These are phyloP conservation scores for Sarcophaga carnaria DNA, from an alignment of 2,888 invertebrate species.

Conservation along the genomic window DNA sequence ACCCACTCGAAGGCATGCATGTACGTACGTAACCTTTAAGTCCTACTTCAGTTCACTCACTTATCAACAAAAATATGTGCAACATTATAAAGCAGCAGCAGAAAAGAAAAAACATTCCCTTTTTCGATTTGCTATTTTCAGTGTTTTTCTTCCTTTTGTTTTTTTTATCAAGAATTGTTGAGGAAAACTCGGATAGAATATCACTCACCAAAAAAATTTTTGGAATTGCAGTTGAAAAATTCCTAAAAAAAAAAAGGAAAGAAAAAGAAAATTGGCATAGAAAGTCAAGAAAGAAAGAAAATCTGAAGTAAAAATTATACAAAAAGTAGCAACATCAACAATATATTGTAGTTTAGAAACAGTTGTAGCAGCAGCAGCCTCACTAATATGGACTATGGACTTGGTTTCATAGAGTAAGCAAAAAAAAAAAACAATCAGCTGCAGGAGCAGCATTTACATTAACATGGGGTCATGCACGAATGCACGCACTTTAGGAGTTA, in stretches of 20 bases:
- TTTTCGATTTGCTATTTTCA: neutral
- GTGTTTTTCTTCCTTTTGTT: constrained; percentile 14
- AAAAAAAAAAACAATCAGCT: neutral
- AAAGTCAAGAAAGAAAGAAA: neutral
- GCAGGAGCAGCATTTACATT: constrained; percentile 38
- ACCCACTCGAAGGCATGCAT: constrained; percentile 43
- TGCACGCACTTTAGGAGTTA: constrained; percentile 50
- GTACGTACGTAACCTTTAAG: constrained; percentile 13
- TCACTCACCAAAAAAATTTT: constrained; percentile 63
- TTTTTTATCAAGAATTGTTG: constrained; percentile 63
- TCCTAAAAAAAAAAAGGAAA: neutral
- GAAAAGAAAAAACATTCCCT: neutral
- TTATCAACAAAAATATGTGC: constrained; percentile 12
- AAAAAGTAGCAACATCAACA: constrained; percentile 35
- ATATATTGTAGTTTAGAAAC: neutral
- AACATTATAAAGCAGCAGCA: constrained; percentile 8
- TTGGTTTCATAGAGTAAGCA: no score
- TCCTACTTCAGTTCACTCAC: neutral
- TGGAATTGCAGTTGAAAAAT: constrained; percentile 44
- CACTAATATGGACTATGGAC: neutral
- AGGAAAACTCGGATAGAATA: constrained; percentile 59
- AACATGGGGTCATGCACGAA: constrained; percentile 68
- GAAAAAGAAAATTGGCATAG: neutral
- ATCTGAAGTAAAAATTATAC: constrained; percentile 42
- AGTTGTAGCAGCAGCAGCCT: neutral